A percentile compares a stretch with the other conserved stretches of the same genome.
Evolutionary conservation across 2,888 invertebrate species (phyloP).

Genomic region (Leptinotarsa rubiginosa): DNA sequence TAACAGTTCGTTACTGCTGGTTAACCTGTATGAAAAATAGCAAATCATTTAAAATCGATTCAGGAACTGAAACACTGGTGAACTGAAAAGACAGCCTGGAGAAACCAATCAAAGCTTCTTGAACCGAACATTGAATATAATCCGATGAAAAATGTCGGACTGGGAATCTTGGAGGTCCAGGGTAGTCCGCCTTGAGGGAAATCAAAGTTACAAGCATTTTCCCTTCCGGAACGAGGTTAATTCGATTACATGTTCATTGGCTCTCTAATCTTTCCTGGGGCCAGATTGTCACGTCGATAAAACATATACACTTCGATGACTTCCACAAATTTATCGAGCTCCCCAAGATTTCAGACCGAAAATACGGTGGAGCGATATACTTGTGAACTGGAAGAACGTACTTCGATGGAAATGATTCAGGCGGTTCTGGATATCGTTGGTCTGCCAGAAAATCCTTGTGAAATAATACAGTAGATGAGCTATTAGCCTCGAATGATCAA

Average conservation of each 20-base stretch:
- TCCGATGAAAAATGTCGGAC: slow-evolving; percentile 4
- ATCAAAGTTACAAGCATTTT: slow-evolving; percentile 12
- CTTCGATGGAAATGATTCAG: too few species aligned
- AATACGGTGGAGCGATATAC: background rate
- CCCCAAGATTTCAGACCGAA: slow-evolving; percentile 2
- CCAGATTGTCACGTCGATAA: slow-evolving; percentile 15
- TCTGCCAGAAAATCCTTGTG: too few species aligned
- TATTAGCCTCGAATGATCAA: too few species aligned
- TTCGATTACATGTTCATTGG: slow-evolving; percentile 16
- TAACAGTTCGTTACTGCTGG: too few species aligned
- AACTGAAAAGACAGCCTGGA: background rate
- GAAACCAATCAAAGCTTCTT: background rate
- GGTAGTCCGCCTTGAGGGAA: background rate
- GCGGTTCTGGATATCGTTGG: too few species aligned
- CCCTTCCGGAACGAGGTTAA: slow-evolving; percentile 15
- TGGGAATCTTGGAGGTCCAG: background rate
- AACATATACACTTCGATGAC: slow-evolving; percentile 17
- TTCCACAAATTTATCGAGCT: background rate
- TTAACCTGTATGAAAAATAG: too few species aligned
- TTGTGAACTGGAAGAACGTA: background rate
- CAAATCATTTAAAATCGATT: background rate
- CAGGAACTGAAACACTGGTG: background rate
- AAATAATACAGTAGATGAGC: too few species aligned
- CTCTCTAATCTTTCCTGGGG: slow-evolving; percentile 12
- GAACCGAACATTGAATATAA: background rate